Conservation (phyloP, 2,797 vertebrate species). For the Microtus obscurus region DNA sequence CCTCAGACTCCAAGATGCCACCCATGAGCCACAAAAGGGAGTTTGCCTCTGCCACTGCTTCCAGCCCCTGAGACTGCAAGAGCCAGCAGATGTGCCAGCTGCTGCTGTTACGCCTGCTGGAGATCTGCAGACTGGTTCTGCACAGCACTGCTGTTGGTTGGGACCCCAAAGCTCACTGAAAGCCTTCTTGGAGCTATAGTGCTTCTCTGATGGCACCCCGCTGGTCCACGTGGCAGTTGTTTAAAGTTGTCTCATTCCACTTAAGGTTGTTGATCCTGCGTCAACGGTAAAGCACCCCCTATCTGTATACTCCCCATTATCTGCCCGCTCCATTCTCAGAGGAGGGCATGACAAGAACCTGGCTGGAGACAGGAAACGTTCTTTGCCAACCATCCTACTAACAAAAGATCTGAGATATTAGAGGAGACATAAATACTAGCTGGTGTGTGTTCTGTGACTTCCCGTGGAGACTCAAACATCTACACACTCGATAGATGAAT, state of each 20-base stretch:
- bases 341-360: not conserved
- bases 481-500: not conserved
- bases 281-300: not conserved
- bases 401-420: not conserved
- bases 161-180: not conserved
- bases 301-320: not conserved
- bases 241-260: not conserved
- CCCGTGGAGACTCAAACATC: not conserved
- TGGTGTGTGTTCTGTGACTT: not conserved
- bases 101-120: not conserved
- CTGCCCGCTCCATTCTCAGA: not conserved
- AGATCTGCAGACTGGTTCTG: not conserved
- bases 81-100: not conserved
- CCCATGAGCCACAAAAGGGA: not conserved
- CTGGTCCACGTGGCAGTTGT: not conserved
- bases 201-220: not conserved
- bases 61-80: not conserved
- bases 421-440: not conserved
- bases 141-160: not conserved
- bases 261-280: not conserved
- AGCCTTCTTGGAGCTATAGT: not conserved
- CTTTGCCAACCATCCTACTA: not conserved
- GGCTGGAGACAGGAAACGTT: not conserved
- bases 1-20: not conserved
- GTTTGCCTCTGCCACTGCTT: not conserved